phyloP scores from a whole-genome alignment of 2,113 vertebrate genomes.

The Aleadryas rufinucha region DNA sequence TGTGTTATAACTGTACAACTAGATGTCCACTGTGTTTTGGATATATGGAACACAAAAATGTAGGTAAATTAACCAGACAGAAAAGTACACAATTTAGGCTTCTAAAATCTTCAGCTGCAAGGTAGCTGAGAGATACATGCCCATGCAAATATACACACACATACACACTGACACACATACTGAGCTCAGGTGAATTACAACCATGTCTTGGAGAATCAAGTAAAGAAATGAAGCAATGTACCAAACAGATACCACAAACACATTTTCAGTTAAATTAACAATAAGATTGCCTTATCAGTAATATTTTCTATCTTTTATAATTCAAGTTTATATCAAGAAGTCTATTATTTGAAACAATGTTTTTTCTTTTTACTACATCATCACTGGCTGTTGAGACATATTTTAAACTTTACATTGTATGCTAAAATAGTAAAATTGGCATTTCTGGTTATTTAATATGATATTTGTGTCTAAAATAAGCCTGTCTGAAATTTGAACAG shows the following conservation, averaged over 20 bases:
- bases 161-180: neutral
- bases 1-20: neutral
- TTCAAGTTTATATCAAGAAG: neutral
- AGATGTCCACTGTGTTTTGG: neutral
- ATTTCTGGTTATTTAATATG: neutral
- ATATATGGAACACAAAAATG: neutral
- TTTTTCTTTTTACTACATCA: neutral
- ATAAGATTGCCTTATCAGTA: neutral
- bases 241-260: neutral
- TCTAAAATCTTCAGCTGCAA: neutral
- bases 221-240: neutral
- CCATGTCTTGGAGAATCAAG: slow-evolving; percentile 12
- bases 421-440: neutral
- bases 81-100: neutral
- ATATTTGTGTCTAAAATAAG: neutral
- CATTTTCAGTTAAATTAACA: neutral
- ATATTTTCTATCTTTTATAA: neutral
- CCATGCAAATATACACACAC: neutral
- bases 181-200: neutral
- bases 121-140: neutral
- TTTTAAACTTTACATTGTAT: neutral
- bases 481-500: neutral
- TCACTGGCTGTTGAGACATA: neutral
- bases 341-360: neutral
- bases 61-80: neutral